These are phyloP conservation scores for Synodontis membranacea DNA, from an alignment of 2,113 vertebrate genomes.

Conservation along the genomic window DNA sequence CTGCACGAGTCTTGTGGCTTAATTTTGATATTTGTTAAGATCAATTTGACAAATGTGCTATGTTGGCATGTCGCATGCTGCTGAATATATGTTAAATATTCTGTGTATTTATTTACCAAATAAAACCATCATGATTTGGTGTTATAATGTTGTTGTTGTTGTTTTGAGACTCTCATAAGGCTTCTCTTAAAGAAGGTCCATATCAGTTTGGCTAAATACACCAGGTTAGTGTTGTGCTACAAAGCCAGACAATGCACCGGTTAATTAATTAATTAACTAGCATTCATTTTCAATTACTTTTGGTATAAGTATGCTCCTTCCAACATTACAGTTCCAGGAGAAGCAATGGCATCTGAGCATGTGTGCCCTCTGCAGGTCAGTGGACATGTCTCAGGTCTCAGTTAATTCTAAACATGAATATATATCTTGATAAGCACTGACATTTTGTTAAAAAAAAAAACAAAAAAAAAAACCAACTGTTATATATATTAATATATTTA, in stretches of 20 bases:
- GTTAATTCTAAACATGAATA: not conserved
- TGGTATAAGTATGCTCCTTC: not conserved
- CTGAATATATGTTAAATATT: not conserved
- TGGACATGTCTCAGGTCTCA: not conserved
- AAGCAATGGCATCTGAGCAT: slow-evolving; percentile 12
- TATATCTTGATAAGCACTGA: not conserved
- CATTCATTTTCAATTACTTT: too few relatives aligned
- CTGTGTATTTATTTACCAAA: slow-evolving; percentile 1
- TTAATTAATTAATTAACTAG: too few relatives aligned
- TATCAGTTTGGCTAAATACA: not conserved
- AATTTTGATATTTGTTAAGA: not conserved
- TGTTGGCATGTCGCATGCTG: not conserved
- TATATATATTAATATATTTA: not conserved
- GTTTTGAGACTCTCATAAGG: not conserved
- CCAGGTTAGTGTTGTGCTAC: not conserved
- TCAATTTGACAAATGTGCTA: not conserved
- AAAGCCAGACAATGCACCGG: not conserved
- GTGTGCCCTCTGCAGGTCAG: slow-evolving; percentile 60
- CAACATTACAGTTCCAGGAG: not conserved
- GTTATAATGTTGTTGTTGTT: not conserved
- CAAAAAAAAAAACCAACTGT: not conserved
- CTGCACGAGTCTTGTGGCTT: not conserved
- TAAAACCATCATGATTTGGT: not conserved
- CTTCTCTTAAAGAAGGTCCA: not conserved
- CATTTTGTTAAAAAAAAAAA: too few relatives aligned